Evolutionary conservation across 2,888 invertebrate genomes (phyloP).

Genomic region (Autographa gamma): DNA sequence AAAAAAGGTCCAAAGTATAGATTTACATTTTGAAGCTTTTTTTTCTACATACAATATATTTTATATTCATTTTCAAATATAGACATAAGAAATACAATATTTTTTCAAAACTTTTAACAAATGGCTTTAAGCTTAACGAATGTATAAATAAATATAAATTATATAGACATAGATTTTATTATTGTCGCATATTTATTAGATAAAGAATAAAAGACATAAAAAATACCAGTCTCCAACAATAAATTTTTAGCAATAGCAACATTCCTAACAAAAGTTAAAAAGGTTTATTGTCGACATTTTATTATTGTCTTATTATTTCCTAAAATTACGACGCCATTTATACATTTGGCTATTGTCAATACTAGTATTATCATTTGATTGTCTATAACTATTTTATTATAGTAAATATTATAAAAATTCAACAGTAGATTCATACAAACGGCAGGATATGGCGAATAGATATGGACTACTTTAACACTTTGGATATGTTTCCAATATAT

Average conservation of each 20-base stretch:
- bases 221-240: conserved; percentile 49
- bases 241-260: conserved; percentile 45
- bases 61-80: background rate
- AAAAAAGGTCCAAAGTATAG: background rate
- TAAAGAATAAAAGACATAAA: conserved; percentile 36
- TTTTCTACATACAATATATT: background rate
- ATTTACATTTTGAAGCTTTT: background rate
- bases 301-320: conserved; percentile 47
- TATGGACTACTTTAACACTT: conserved; percentile 32
- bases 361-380: conserved; percentile 24
- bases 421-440: conserved; percentile 52
- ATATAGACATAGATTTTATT: conserved; percentile 22
- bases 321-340: conserved; percentile 30
- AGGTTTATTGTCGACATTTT: conserved; percentile 29
- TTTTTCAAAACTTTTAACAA: conserved; percentile 9
- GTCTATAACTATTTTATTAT: conserved; percentile 25
- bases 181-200: conserved; percentile 27
- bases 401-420: conserved; percentile 49
- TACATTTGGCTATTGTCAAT: conserved; percentile 36
- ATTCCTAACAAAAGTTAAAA: conserved; percentile 25
- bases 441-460: conserved; percentile 54
- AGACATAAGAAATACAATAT: conserved; percentile 9
- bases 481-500: conserved; percentile 42
- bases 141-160: conserved; percentile 41
- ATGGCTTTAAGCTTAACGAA: conserved; percentile 36